Conservation (phyloP, 2,113 vertebrate genomes). For the human (Homo sapiens) region GRCh38 chr7:156805501-156806000, state of each 20-base stretch:
- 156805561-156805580: not conserved
- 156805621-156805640: not conserved
- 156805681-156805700: not conserved
- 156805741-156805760: not conserved
- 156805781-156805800: not conserved
- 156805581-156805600: constrained; percentile 6
- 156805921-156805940: not conserved
- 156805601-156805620: not conserved
- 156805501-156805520: too few species aligned
- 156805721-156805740: not conserved
- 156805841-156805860: not conserved
- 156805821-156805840: not conserved
- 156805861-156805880: not conserved
- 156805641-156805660: not conserved
- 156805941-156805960: too few species aligned
- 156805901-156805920: not conserved
- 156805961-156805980: not conserved
- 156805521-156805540: not conserved
- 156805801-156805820: not conserved
- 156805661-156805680: not conserved
- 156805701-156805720: not conserved
- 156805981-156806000: not conserved
- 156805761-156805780: not conserved
- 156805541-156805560: not conserved
- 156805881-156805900: not conserved